Evolutionary conservation across 2,888 invertebrate species (phyloP), one percentile per base, ranked within the genome.

Genomic region (Amblyjoppa proteus): DNA sequence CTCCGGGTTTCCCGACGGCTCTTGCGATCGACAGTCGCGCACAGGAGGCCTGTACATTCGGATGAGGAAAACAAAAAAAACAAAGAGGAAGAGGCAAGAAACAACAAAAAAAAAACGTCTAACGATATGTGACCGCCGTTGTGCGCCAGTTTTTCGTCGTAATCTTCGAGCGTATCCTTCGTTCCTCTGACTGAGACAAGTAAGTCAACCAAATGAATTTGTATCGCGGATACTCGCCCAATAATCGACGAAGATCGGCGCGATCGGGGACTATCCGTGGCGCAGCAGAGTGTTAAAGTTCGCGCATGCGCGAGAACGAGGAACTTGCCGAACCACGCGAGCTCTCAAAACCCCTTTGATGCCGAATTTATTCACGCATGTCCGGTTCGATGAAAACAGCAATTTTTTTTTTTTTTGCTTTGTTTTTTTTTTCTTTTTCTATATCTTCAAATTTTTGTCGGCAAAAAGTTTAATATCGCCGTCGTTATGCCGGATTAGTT

Each of bases 21-120:
- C 74, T 66, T 69, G 70, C 88, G 88, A 90, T 91, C 91, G 90
- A 89, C 93, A 92, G 92, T 92, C 89, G 87, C 84, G 85, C 89
- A 88, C 89, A 89, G 90, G 86, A 91, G 90, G 87, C 91, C 91
- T 84, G 86, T 88, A 88, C 69, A 88, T 80, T 74, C 87, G 79
- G 88, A 87, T 88, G 87, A 81, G 81, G 51, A 71, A 71, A 41
- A n/a, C n/a, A n/a, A 53, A 31, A 31, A 34, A 49, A 25, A 34
- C 20, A 20, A 20, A 20, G 20, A 20, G 20, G 20, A 20, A 20
- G 20, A 20, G 20, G 20, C 20, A 20, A 20, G 20, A 20, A 20
- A 20, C 20, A 20, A 13, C n/a, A 45, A 45, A 13, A 16, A 11
- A 16, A 58, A 16, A 2, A 71, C 34, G 34, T n/a, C 28, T 25